Evolutionary conservation across 1,140 invertebrate species (phyloP), one percentile per base, ranked within the genome.

Genomic region (Neodiprion lecontei): DNA sequence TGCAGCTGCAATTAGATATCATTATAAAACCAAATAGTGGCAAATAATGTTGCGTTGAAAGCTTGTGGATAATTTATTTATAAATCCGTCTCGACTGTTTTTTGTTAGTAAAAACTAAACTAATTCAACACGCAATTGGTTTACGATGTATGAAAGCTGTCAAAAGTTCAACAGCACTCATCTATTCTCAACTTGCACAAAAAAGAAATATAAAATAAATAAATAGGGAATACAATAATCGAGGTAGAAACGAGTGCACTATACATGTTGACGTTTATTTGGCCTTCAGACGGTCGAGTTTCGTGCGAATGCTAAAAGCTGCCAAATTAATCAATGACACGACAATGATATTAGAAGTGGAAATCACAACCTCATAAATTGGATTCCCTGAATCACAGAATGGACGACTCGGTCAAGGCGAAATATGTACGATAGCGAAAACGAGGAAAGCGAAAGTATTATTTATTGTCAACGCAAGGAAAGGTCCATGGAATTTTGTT

Each of bases 211-310:
- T 21, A 21, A 21, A 21, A 21, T 72, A 72, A 72, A 66, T 72
- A 72, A 75, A 72, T 73, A 68, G 72, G 67, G 73, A 73, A 73
- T 76, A 71, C 72, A 76, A 76, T 76, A 76, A 76, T 76, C 75
- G 50, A n/a, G 67, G 21, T 53, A 2, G 1, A 49, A 47, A 69
- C 69, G 53, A 70, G 17, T 73, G 17, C 17, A 21, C 0, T 21
- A 21, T 21, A 21, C 49, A 76, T 48, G 53, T 40, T 50, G 72
- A 68, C 67, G 72, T 74, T 74, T 74, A 76, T 76, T 73, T 49
- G 69, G 17, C 40, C 17, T 28, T 12, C 53, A 74, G 23, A 28
- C 23, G 12, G 11, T 9, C 21, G 40, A 68, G 28, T 50, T 11
- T 69, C 68, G 70, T 76, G 73, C 68, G 71, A 76, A 70, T 73